Evolutionary conservation across 1,140 invertebrate genomes (phyloP).

Genomic region (Lutraria rhynchaena): DNA sequence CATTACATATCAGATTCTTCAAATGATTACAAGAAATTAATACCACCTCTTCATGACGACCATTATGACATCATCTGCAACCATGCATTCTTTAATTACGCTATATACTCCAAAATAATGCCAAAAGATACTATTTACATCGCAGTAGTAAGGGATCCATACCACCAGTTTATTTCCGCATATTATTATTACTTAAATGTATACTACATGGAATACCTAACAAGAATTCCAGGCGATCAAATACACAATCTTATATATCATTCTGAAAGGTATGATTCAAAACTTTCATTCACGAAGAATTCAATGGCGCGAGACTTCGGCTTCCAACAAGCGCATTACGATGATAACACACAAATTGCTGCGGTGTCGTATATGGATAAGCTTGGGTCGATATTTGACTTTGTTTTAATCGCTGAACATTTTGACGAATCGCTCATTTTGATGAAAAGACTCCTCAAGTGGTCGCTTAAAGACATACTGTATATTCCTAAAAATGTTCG

Average conservation of each 20-base stretch:
- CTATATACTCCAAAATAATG: constrained; percentile 53
- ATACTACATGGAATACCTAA: constrained; percentile 33
- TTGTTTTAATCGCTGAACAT: constrained; percentile 84
- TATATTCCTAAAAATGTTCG: constrained; percentile 60
- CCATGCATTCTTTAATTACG: constrained; percentile 66
- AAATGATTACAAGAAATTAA: constrained; percentile 6
- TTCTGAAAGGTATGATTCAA: constrained; percentile 54
- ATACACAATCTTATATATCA: constrained; percentile 57
- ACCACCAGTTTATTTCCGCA: constrained; percentile 63
- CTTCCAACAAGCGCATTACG: constrained; percentile 8
- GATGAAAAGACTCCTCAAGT: constrained; percentile 82
- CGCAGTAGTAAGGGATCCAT: constrained; percentile 68
- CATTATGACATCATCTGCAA: constrained; percentile 64
- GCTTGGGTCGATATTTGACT: constrained; percentile 78
- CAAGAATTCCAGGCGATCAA: constrained; percentile 21
- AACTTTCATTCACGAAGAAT: constrained; percentile 63
- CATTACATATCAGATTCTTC: constrained; percentile 33
- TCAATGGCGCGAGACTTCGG: constrained; percentile 71
- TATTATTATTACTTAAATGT: constrained; percentile 62
- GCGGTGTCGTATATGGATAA: constrained; percentile 57
- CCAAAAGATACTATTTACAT: constrained; percentile 65
- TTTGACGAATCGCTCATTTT: constrained; percentile 84
- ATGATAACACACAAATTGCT: constrained; percentile 6
- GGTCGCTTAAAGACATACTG: constrained; percentile 82
- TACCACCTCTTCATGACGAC: constrained; percentile 25